phyloP scores from a whole-genome alignment of 2,888 invertebrate genomes.

The Ormyrus thymus region DNA sequence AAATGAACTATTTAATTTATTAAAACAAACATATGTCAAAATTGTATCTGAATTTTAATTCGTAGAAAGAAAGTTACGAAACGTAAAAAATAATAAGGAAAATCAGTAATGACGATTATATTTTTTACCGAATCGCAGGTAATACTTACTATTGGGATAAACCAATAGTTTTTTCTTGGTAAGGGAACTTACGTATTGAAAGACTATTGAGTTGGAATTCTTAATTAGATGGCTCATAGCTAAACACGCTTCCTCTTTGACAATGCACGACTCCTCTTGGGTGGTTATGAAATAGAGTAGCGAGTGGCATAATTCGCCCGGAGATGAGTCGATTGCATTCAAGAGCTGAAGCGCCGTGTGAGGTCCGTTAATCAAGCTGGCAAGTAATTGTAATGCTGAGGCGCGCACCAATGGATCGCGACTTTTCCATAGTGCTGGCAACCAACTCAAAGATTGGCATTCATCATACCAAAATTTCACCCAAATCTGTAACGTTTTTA shows the following conservation, averaged over 20 bases:
- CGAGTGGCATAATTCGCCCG: conserved; percentile 67
- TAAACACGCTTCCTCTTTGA: conserved; percentile 78
- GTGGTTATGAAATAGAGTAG: conserved; percentile 67
- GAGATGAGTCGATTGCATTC: conserved; percentile 64
- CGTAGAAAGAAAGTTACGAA: too few relatives aligned
- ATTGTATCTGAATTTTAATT: too few relatives aligned
- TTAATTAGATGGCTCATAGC: conserved; percentile 75
- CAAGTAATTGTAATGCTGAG: conserved; percentile 76
- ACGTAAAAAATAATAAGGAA: neutral
- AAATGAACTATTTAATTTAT: too few relatives aligned
- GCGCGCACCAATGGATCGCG: conserved; percentile 77
- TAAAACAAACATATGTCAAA: too few relatives aligned
- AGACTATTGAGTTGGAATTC: conserved; percentile 64
- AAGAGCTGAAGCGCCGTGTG: conserved; percentile 68
- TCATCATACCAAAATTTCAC: conserved; percentile 69
- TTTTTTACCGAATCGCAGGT: conserved; percentile 1
- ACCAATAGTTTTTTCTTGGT: conserved; percentile 15
- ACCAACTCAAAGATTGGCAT: conserved; percentile 69
- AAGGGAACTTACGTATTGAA: conserved; percentile 66
- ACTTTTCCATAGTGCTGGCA: conserved; percentile 75
- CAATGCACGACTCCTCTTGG: conserved; percentile 77
- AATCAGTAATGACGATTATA: neutral
- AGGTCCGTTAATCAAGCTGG: conserved; percentile 72
- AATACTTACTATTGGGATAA: conserved; percentile 2
- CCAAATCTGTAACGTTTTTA: conserved; percentile 60